phyloP scores from a whole-genome alignment of 2,113 vertebrate species.

The Malurus alboscapulatus region DNA sequence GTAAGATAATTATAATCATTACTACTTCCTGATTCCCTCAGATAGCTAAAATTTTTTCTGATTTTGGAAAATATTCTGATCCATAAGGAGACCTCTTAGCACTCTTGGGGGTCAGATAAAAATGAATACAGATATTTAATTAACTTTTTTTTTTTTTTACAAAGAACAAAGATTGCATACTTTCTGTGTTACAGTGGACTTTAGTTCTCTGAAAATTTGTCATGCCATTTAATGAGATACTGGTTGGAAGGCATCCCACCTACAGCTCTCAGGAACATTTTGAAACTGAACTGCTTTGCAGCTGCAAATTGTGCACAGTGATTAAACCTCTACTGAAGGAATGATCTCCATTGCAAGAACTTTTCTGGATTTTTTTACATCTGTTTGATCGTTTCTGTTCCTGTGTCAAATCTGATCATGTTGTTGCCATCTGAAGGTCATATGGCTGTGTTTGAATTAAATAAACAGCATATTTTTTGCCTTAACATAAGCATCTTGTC shows the following conservation, averaged over 20 bases:
- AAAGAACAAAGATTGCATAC: neutral
- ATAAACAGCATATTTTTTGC: constrained; percentile 29
- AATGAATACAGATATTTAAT: neutral
- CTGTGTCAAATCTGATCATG: neutral
- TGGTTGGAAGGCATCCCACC: neutral
- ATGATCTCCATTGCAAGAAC: neutral
- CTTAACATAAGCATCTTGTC: constrained; percentile 3
- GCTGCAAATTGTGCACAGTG: neutral
- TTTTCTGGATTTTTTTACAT: neutral
- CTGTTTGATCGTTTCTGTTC: neutral
- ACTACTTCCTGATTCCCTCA: neutral
- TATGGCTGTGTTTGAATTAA: constrained; percentile 22
- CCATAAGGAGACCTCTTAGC: neutral
- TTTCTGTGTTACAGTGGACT: neutral
- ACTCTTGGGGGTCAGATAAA: neutral
- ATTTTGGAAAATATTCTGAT: constrained; percentile 9
- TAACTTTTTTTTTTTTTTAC: neutral
- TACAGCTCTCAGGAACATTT: neutral
- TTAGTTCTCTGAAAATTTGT: neutral
- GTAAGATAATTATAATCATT: neutral
- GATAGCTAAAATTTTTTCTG: neutral
- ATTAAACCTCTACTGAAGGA: neutral
- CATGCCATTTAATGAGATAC: neutral
- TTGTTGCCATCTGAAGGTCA: constrained; percentile 46
- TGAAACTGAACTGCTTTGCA: neutral